phyloP scores from a whole-genome alignment of 92 coral and sea anemone species.

The Palythoa grandis region DNA sequence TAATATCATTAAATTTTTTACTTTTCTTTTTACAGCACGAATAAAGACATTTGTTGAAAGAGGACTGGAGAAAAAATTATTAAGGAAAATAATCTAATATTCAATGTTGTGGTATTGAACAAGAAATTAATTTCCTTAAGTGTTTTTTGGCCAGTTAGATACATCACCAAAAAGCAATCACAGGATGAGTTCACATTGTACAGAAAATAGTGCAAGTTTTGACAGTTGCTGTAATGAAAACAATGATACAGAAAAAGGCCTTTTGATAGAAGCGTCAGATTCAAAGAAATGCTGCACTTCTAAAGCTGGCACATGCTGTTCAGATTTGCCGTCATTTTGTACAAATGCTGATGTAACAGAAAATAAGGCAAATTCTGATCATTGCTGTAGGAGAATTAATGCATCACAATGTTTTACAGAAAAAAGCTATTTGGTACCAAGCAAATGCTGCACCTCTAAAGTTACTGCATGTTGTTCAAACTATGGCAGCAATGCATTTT shows the following conservation, averaged over 20 bases:
- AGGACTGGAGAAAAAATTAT: too few relatives aligned
- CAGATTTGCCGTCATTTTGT: neutral
- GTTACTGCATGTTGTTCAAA: neutral
- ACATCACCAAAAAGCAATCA: neutral
- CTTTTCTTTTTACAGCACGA: too few relatives aligned
- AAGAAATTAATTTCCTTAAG: neutral
- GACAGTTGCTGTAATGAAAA: neutral
- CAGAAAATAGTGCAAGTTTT: neutral
- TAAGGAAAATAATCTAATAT: too few relatives aligned
- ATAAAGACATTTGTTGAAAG: too few relatives aligned
- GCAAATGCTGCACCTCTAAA: neutral
- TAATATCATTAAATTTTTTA: too few relatives aligned
- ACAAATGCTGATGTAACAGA: neutral
- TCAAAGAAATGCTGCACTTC: conserved; percentile 5
- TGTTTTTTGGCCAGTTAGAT: neutral
- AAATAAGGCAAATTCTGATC: too few relatives aligned
- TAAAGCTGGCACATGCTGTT: neutral
- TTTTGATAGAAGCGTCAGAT: neutral
- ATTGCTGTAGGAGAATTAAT: too few relatives aligned
- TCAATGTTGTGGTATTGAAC: neutral
- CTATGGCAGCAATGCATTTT: neutral
- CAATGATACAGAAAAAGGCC: neutral
- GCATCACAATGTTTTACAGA: neutral
- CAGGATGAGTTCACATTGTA: conserved; percentile 2
- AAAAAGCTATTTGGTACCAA: neutral